Base-by-base conservation (phyloP, 1,140 invertebrate species). In the Drosophila sucinea region DNA sequence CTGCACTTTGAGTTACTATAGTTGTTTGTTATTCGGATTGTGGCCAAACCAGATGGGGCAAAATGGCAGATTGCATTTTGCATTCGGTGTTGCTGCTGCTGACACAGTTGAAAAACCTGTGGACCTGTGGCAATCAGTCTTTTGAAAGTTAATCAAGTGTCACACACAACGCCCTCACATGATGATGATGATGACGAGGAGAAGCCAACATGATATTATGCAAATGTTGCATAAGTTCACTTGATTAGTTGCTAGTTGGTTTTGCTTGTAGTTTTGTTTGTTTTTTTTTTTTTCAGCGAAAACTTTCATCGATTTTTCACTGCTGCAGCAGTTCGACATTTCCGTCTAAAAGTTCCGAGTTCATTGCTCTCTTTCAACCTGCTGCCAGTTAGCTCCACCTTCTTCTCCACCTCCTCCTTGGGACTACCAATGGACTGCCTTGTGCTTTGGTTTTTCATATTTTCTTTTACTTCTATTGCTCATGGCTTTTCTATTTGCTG, bases 331-430 rank as follows among this genome's bases (percentile, higher is more conserved):
- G 25, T 51, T 51, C 44, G 44, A 51, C 44, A 27, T 51, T 51
- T 51, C 44, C 44, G 44, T 51, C 44, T 51, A 51, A 51, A 41
- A 51, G 44, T 51, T 51, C 44, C 44, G 44, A 51, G 44, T 51
- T 51, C 44, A 27, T 51, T 51, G 44, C 44, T 51, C 44, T 51
- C 44, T 51, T 27, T 51, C 44, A 51, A 51, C 44, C 44, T 51
- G 44, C 44, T 51, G 44, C 7, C 25, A 27, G 44, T 17, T 27
- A 51, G 35, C 44, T 51, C 44, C 44, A 51, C 44, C 44, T 23
- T 23, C 44, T 23, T 2, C 44, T 1, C 44, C 44, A 3, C 41
- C 17, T 44, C 41, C 23, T 25, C 7, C 25, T 23, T 51, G 2
- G 3, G 35, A 0, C 35, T 38, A 10, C 35, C 35, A 11, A 11